Evolutionary conservation across 2,113 vertebrate species (phyloP).

Genomic region (Pseudonaja textilis): DNA sequence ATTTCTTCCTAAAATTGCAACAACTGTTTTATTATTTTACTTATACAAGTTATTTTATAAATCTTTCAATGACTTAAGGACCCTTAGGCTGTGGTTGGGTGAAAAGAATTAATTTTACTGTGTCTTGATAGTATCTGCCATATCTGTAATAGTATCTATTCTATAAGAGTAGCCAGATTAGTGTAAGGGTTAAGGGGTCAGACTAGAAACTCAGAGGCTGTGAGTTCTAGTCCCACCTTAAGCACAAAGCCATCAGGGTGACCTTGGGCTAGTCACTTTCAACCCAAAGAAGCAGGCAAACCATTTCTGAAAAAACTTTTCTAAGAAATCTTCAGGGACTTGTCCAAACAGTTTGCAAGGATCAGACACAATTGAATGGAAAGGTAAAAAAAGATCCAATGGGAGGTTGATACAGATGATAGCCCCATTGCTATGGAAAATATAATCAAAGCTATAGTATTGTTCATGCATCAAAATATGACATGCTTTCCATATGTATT

Average conservation of each 20-base stretch:
- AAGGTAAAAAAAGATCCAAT: neutral
- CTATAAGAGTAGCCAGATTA: neutral
- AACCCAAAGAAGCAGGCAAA: neutral
- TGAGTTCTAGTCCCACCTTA: neutral
- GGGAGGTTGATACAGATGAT: neutral
- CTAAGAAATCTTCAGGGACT: neutral
- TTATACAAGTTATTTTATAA: neutral
- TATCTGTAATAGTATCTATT: neutral
- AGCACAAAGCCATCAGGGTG: neutral
- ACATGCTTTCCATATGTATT: neutral
- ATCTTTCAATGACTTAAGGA: neutral
- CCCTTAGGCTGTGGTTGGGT: neutral
- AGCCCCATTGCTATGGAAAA: neutral
- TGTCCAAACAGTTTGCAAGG: neutral
- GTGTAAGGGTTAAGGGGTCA: neutral
- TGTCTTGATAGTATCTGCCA: neutral
- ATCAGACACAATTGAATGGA: neutral
- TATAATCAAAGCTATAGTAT: neutral
- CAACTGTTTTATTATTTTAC: neutral
- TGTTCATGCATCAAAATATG: neutral
- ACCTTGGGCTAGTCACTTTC: neutral
- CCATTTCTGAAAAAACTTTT: neutral
- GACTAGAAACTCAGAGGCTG: neutral
- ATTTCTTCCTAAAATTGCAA: neutral
- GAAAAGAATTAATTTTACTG: neutral